Conservation (phyloP, 2,888 invertebrate species). For the Plagodis pulveraria region DNA sequence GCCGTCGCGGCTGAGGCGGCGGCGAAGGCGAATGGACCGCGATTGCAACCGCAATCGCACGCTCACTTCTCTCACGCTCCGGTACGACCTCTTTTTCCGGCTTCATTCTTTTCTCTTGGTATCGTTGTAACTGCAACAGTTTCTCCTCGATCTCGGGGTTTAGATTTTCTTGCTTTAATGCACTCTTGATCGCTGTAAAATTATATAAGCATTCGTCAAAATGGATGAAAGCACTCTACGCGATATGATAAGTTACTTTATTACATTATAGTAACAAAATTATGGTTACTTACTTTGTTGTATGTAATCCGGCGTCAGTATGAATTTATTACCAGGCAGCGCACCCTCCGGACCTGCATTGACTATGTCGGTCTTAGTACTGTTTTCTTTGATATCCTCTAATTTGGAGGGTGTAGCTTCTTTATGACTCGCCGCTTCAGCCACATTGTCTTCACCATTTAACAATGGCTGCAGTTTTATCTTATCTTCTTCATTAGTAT, state of each 20-base stretch:
- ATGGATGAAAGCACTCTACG: no score
- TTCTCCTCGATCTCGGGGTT: slow-evolving; percentile 97
- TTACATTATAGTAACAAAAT: background rate
- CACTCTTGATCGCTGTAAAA: slow-evolving; percentile 93
- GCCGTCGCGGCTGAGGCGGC: slow-evolving; percentile 61
- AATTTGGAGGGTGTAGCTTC: slow-evolving; percentile 71
- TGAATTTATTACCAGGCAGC: slow-evolving; percentile 86
- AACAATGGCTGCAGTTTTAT: slow-evolving; percentile 67
- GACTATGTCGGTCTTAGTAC: slow-evolving; percentile 71
- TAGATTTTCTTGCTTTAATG: slow-evolving; percentile 95
- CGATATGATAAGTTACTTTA: background rate
- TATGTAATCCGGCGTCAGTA: slow-evolving; percentile 96
- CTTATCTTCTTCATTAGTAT: slow-evolving; percentile 65
- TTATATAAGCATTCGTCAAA: background rate
- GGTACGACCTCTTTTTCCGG: slow-evolving; percentile 74
- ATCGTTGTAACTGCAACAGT: slow-evolving; percentile 93
- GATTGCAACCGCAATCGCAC: slow-evolving; percentile 56
- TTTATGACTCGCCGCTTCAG: slow-evolving; percentile 68
- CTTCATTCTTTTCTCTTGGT: slow-evolving; percentile 92
- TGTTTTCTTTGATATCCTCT: slow-evolving; percentile 71
- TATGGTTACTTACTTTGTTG: slow-evolving; percentile 92
- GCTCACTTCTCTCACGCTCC: slow-evolving; percentile 61
- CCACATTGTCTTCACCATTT: slow-evolving; percentile 76
- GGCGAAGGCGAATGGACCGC: slow-evolving; percentile 46
- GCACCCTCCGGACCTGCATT: slow-evolving; percentile 58